A percentile compares a stretch with the other conserved stretches of the same genome.
phyloP scores from a whole-genome alignment of 2,888 invertebrate species.

The Linyphia triangularis region DNA sequence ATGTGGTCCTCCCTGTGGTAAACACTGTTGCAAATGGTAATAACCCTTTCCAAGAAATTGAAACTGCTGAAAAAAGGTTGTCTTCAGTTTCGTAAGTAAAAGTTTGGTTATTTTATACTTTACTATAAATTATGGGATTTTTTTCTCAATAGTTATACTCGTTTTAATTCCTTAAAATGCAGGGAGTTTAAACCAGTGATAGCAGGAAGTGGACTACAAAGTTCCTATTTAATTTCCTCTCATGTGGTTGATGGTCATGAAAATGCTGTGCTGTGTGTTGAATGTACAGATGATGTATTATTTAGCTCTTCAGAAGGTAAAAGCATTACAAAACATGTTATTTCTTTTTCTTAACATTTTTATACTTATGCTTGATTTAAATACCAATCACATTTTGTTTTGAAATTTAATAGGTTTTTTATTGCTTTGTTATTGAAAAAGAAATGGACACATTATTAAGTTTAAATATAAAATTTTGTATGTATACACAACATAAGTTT shows the following conservation, averaged over 20 bases:
- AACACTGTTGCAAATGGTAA: constrained; percentile 33
- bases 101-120: not conserved
- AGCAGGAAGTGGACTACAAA: constrained; percentile 20
- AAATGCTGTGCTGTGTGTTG: constrained; percentile 89
- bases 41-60: constrained; percentile 16
- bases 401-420: not conserved
- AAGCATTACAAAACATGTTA: not conserved
- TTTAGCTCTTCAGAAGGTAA: constrained; percentile 92
- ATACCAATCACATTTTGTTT: not conserved
- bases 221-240: constrained; percentile 85
- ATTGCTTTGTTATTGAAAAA: not conserved
- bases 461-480: too few species aligned
- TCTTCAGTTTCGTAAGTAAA: constrained; percentile 41
- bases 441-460: too few species aligned
- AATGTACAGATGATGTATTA: constrained; percentile 86
- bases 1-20: constrained; percentile 51
- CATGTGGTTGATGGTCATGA: constrained; percentile 91
- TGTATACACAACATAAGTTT: too few species aligned
- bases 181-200: constrained; percentile 61
- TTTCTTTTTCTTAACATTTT: not conserved
- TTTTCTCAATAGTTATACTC: not conserved
- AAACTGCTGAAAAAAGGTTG: not conserved
- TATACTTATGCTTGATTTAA: not conserved
- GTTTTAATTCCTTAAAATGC: not conserved
- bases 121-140: not conserved